These are phyloP conservation scores for Holocentrus rufus DNA, from an alignment of 2,797 vertebrate genomes.

Conservation along the genomic window DNA sequence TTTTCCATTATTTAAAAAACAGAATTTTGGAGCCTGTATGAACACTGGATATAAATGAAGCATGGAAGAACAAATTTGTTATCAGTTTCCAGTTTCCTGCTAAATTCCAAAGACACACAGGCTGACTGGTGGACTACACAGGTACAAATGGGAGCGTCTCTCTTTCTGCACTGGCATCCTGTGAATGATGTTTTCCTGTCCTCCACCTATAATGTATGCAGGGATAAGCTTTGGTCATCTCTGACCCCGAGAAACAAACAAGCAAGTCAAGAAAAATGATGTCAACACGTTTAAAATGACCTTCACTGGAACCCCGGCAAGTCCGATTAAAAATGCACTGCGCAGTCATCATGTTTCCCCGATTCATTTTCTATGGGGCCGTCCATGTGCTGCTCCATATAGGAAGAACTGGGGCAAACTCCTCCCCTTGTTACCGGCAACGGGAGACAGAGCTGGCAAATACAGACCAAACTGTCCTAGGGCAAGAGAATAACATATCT, in stretches of 20 bases:
- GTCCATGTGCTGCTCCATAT: background rate
- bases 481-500: conserved; percentile 1
- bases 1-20: background rate
- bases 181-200: no score
- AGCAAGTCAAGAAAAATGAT: conserved; percentile 3
- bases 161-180: no score
- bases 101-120: no score
- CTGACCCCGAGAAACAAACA: conserved; percentile 11
- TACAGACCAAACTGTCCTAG: conserved; percentile 17
- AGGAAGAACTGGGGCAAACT: conserved; percentile 24
- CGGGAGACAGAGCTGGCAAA: conserved; percentile 19
- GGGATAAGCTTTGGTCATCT: background rate
- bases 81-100: no score
- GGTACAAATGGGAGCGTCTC: no score
- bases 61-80: no score
- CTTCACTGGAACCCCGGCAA: background rate
- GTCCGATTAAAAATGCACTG: conserved; percentile 9
- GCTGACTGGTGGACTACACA: no score
- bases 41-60: no score
- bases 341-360: background rate
- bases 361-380: background rate
- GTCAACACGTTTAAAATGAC: conserved; percentile 11
- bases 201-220: no score
- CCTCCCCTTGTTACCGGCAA: conserved; percentile 15
- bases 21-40: no score